phyloP scores from a whole-genome alignment of 2,113 vertebrate genomes.

The Equus przewalskii region DNA sequence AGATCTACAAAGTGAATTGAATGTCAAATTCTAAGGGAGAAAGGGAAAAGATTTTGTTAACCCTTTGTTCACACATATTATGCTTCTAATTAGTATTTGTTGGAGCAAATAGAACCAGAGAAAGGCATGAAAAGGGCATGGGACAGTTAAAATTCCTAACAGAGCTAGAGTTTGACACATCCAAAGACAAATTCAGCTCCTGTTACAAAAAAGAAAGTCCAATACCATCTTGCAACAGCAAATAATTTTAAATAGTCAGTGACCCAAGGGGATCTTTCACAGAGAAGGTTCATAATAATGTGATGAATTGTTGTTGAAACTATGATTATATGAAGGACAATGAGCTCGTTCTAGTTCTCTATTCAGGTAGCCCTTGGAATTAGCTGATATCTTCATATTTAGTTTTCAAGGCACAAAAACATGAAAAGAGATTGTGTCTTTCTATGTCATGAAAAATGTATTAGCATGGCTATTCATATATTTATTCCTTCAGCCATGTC shows the following conservation, averaged over 20 bases:
- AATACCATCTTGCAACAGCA: background rate
- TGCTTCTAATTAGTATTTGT: background rate
- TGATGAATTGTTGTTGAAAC: background rate
- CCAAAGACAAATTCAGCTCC: slow-evolving; percentile 4
- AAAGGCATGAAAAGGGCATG: background rate
- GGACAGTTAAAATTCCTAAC: background rate
- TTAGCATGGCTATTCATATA: background rate
- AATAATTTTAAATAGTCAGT: background rate
- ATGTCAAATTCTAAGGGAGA: slow-evolving; percentile 26
- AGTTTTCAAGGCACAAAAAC: background rate
- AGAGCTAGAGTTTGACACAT: background rate
- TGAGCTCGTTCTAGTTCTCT: background rate
- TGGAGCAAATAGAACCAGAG: background rate
- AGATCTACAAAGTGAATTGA: slow-evolving; percentile 54
- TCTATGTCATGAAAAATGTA: background rate
- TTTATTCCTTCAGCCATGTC: background rate
- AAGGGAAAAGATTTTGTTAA: slow-evolving; percentile 49
- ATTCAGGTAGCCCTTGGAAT: background rate
- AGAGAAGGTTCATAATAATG: background rate
- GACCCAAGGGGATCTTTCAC: background rate
- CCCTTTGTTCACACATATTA: background rate
- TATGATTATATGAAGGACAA: background rate
- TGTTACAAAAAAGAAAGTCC: background rate
- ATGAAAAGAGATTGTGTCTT: background rate
- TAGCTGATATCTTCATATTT: background rate